Base-by-base conservation (phyloP, 2,113 vertebrate species). In the Myotis lucifugus region DNA sequence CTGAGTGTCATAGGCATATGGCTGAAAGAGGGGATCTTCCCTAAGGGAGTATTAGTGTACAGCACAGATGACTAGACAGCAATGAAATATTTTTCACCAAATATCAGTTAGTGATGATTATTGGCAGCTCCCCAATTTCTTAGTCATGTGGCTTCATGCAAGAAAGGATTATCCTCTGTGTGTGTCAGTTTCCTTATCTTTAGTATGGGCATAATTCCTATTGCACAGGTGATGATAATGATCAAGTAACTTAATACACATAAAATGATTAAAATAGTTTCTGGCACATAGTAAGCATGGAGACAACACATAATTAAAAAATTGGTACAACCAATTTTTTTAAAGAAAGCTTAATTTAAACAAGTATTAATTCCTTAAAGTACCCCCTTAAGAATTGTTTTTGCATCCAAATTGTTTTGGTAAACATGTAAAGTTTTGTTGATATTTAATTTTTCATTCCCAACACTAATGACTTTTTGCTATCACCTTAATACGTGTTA, bases 361-460 rank as follows among this genome's bases (percentile, higher is more conserved):
- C 8, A 46, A 64, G 42, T 81, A 23, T 74, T 89, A 52, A 82
- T 23, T 34, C 59, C 40, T 96, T n/a, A 52, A 66, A 32, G 6
- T 76, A 4, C 34, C 76, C 29, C 42, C 52, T 56, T 93, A 78
- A 93, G 42, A 86, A 74, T 11, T 70, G 0, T 91, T 82, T 94
- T 82, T 21, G 61, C 19, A 73, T 37, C 8, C 10, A 42, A 52
- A 64, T 64, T 52, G 19, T 46, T 86, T 29, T 61, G 1, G 4
- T 81, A 85, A 96, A 84, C 25, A 88, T 15, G 56, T 59, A 40
- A 81, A 76, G 2, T 87, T 74, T 69, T 87, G 18, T 14, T 94
- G 56, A 46, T 79, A 64, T 84, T 87, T 90, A 52, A 46, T 52
- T 13, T 91, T 85, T 88, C 14, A 2, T 93, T 76, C n/a, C 29